Evolutionary conservation across 2,113 vertebrate species (phyloP), one percentile per base, ranked within the genome.

Genomic region (Lathamus discolor): DNA sequence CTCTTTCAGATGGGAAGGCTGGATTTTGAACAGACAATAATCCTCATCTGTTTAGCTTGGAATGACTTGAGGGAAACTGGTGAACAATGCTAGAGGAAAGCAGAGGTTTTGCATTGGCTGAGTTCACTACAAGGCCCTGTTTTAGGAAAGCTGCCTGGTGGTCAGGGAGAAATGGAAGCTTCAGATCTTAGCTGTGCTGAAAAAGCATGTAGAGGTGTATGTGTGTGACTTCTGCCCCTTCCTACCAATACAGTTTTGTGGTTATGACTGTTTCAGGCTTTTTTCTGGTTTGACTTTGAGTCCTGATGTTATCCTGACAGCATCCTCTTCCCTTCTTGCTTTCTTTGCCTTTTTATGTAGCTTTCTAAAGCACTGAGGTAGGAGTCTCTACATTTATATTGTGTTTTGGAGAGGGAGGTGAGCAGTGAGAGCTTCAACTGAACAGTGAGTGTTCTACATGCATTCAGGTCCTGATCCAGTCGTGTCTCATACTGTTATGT

Each of bases 1-100:
- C 39, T 85, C 52, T 68, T 90, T 89, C 52, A 79, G 48, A 68
- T 91, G 86, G 52, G 63, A 73, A 73, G 95, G 72, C 52, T 89
- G 81, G 74, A 84, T n/a, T 0, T 0, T 49, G 70, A 84, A 48
- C 55, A 91, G 66, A 83, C 24, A 24, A 17, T 28, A 49, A 59
- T 81, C 54, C 31, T 74, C 12, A n/a, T 83, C 57, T 79, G 8
- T 73, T 94, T 68, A 72, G 11, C 75, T 90, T 94, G 92, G 66
- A 91, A 81, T 61, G 55, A 39, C 16, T 17, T 68, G 48, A 48
- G 51, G 76, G 61, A 82, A 95, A 39, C 55, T 86, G 77, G 66
- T 64, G 89, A 81, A 81, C 52, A 61, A 39, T 0, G 0, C 80
- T 17, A 41, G 70, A 69, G 81, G 51, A 73, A 89, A 91, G 44